Evolutionary conservation across 2,888 invertebrate species (phyloP), one percentile per base, ranked within the genome.

Genomic region (Drosophila incognita): DNA sequence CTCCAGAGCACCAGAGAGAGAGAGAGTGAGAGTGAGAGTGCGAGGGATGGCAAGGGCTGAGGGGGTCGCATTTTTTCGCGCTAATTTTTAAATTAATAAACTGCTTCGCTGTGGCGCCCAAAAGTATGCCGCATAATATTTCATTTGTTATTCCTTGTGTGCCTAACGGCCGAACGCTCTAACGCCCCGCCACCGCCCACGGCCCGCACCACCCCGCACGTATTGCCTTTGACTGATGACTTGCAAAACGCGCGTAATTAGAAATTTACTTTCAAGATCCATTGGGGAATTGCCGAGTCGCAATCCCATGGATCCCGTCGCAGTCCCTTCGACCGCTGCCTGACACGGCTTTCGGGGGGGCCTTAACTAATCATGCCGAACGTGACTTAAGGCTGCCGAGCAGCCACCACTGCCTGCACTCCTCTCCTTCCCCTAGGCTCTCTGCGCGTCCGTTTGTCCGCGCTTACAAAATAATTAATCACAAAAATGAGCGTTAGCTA

Each of bases 181-280:
- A 46, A 24, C 46, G 46, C 46, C 21, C 8, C 8, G 4, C 13
- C 38, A 27, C 29, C 36, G 35, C 54, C 38, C 61, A 11, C 21
- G 0, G n/a, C 40, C 58, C 51, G 8, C 11, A 3, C 13, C n/a
- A 13, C 3, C 51, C n/a, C 57, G 13, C 29, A 51, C 49, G 66
- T 76, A 65, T 67, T 69, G 85, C 82, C 79, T 90, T 89, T 89
- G 88, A 89, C 89, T 85, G 89, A 89, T 90, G 88, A 89, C 85
- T 90, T 76, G 89, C 82, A 90, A 90, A 90, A 87, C 69, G 88
- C 79, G 89, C 82, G 83, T 88, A 88, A 88, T 88, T 88, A 89
- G 89, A 90, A 90, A 87, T 90, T 89, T 87, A 89, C 87, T 89
- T 87, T 89, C 86, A 85, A 90, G 89, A 89, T 89, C 90, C 90